Evolutionary conservation across 2,888 invertebrate genomes (phyloP), one percentile per base, ranked within the genome.

Genomic region (Melikaiella ostensackeni): DNA sequence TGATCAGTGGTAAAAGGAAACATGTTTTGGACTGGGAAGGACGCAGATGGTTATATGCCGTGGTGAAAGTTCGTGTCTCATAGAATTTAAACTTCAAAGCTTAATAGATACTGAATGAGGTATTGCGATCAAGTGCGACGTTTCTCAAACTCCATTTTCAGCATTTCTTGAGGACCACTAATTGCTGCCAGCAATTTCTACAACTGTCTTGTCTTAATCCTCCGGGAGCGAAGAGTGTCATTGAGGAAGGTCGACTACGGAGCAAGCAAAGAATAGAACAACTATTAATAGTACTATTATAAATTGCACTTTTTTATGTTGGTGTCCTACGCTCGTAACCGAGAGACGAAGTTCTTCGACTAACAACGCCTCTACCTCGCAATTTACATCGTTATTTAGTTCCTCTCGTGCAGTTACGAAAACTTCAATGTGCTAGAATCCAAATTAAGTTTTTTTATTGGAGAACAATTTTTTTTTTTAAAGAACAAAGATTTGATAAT

Each of bases 231-330:
- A 30, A 46, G 9, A 50, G 46, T 46, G 30, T 70, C 27, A 66
- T 50, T 70, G 11, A 46, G 66, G 7, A 7, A 66, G 27, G n/a
- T 46, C 38, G 16, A 59, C 21, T 27, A 27, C 46, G 5, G 19
- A 70, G n/a, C 46, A 70, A 50, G 11, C 13, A 59, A 27, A 27
- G 24, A 46, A 27, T 7, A 27, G 13, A 50, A 46, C 46, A 50
- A 70, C 50, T 50, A 70, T 66, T 70, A 70, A 70, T 70, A 70
- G 38, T 30, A 70, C 46, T 70, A n/a, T n/a, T n/a, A n/a, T n/a
- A n/a, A n/a, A n/a, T n/a, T n/a, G n/a, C n/a, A n/a, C n/a, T 70
- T 70, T 70, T 21, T 21, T 8, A 1, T 0, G 13, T 21, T n/a
- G 27, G 66, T 46, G 19, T 24, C 66, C 30, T 30, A 70, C 30